Base-by-base conservation (phyloP, 2,113 vertebrate species). In the Strix aluco region DNA sequence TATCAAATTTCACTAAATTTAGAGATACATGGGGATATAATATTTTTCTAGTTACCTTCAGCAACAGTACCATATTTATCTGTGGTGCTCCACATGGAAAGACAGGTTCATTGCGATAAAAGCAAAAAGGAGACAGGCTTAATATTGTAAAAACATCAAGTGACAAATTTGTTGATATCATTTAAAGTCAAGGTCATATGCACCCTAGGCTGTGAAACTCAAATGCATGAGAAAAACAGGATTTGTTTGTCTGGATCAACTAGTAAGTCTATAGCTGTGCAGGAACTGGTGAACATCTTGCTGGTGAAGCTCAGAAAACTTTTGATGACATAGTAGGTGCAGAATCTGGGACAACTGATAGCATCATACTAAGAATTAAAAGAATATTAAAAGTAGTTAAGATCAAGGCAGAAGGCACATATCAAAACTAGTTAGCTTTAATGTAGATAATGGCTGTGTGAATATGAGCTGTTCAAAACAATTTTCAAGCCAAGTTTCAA, bases 331-430 rank as follows among this genome's bases (percentile, higher is more conserved):
- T 18, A 80, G 29, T 73, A 94, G 40, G 38, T 83, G n/a, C 74
- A 95, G 91, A 94, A 97, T 95, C 87, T 95, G 79, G 91, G 84
- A 81, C 92, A 94, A 54, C 49, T 21, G 96, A 97, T 95, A 96
- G 20, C 54, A 97, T 97, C 94, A 77, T 70, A 26, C 32, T 58
- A 94, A 96, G 94, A 97, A 95, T 59, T 67, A 95, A 87, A 26
- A 94, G 46, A 91, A 91, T 87, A 97, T 95, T 95, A 88, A 66
- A 94, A 95, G 95, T 32, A 89, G 91, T 91, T 87, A 87, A 85
- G 86, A 97, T 94, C 92, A 97, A 97, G 92, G 62, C 73, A 94
- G 86, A 94, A 88, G 38, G 4, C 34, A 86, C 25, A 38, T 69
- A 86, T 91, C 86, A 85, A 72, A 97, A 87, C 17, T 38, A 44